Evolutionary conservation across 1,140 invertebrate genomes (phyloP).

Genomic region (Heliconius melpomene): DNA sequence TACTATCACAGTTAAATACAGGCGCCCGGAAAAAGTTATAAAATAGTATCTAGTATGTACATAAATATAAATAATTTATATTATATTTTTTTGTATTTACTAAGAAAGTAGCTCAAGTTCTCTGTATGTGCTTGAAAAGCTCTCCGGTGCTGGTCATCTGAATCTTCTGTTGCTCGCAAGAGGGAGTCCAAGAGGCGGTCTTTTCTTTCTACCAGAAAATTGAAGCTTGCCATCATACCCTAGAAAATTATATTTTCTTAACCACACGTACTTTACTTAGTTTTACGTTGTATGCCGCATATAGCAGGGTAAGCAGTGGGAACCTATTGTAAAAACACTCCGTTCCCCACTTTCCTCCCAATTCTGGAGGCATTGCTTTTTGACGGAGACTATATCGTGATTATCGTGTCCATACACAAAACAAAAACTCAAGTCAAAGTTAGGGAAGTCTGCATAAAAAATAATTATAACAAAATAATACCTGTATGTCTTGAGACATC

Average conservation of each 20-base stretch:
- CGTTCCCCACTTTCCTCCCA: no score
- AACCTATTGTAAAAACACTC: no score
- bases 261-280: no score
- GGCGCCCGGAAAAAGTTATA: no score
- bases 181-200: slow-evolving; percentile 84
- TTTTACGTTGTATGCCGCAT: no score
- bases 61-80: neutral
- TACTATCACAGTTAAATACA: no score
- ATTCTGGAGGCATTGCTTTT: no score
- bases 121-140: slow-evolving; percentile 86
- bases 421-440: neutral
- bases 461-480: slow-evolving; percentile 44
- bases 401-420: neutral
- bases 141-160: slow-evolving; percentile 86
- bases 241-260: slow-evolving; percentile 40
- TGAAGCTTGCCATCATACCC: slow-evolving; percentile 83
- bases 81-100: slow-evolving; percentile 67
- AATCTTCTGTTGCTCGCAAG: slow-evolving; percentile 84
- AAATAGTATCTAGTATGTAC: no score
- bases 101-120: slow-evolving; percentile 85
- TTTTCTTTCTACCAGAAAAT: slow-evolving; percentile 84
- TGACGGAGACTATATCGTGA: no score
- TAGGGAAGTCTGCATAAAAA: no score
- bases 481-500: slow-evolving; percentile 85
- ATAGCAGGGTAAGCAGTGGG: no score